Base-by-base conservation (phyloP, 2,797 vertebrate species). In the Micromesistius poutassou region DNA sequence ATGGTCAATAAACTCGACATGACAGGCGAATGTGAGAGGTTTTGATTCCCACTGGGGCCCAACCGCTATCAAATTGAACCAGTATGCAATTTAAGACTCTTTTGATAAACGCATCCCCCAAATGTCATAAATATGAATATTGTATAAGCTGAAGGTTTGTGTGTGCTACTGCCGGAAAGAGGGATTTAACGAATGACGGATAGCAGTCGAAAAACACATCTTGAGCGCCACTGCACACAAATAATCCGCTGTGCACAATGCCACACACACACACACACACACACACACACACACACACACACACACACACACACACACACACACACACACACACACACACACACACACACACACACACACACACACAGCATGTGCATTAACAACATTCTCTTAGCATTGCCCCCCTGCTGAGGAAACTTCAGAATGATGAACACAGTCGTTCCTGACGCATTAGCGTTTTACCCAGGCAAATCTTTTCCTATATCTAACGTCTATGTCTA, bases 301-400 rank as follows among this genome's bases (percentile, higher is more conserved):
- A 66, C 22, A 66, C 55, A 66, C 55, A 66, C 55, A 66, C 55
- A 66, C 55, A 66, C 55, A 66, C 55, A 33, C 55, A 66, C 55
- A 66, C 55, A 13, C 38, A 40, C 38, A 62, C 50, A 62, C 38
- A 40, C 38, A 40, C 8, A 40, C 38, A 40, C 38, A 40, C 38
- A 40, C 38, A 40, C 38, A 40, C 38, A 40, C 38, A 40, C 38
- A 40, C 38, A 40, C 38, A 40, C 38, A 66, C 22, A 66, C 55
- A 66, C 55, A 66, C 55, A 66, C 55, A 66, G n/a, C 55, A 66
- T 42, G 0, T 55, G 46, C 5, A 55, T 55, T 55, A 55, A 22
- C 46, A 55, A 22, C 46, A 25, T 25, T 8, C 62, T 68, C 62
- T 28, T n/a, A 68, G 28, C 62, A 28, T 28, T 3, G 62, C n/a